Base-by-base conservation (phyloP, 2,888 invertebrate genomes). In the Subacronicta megacephala region DNA sequence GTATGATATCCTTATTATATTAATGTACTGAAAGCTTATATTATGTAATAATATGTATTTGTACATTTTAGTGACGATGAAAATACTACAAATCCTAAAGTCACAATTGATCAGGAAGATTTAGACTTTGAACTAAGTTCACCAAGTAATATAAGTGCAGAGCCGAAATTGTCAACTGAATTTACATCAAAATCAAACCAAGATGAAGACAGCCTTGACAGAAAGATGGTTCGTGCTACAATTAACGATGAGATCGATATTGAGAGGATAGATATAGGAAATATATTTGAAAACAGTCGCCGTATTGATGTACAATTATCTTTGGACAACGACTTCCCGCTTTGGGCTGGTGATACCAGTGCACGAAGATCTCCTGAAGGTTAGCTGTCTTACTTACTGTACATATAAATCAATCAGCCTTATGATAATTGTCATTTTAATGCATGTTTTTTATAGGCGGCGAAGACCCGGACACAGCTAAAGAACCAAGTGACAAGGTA, bases 41-140 rank as follows among this genome's bases (percentile, higher is more conserved):
- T 23, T 26, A 7, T 33, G 10, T 36, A 1, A 16, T 45, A 18
- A 16, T 45, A 18, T 17, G 10, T 38, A 13, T 33, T 12, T 31
- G 3, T 20, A 15, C 1, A 37, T 80, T 77, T 16, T 74, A 97
- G 97, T 80, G 97, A 97, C 58, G 96, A 95, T 26, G 97, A 96
- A 65, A 94, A 84, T 51, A 92, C 95, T 31, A 96, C 95, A 7
- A 98, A 97, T 92, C 98, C 98, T 18, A 92, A 97, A 80, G 97
- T 98, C 0, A 97, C 97, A 20, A 96, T 96, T 45, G 96, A 97
- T 71, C 97, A 97, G 87, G 98, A 98, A 82, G 98, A 98, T 82
- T 90, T 98, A 40, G 93, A 93, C 40, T 77, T 90, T n/a, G 93
- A 92, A 9, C 71, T 78, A n/a, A 83, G 72, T 44, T 62, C 81